A percentile compares a stretch with the other conserved stretches of the same genome.
Evolutionary conservation across 2,113 vertebrate genomes (phyloP).

Genomic region (Amazona vittata): DNA sequence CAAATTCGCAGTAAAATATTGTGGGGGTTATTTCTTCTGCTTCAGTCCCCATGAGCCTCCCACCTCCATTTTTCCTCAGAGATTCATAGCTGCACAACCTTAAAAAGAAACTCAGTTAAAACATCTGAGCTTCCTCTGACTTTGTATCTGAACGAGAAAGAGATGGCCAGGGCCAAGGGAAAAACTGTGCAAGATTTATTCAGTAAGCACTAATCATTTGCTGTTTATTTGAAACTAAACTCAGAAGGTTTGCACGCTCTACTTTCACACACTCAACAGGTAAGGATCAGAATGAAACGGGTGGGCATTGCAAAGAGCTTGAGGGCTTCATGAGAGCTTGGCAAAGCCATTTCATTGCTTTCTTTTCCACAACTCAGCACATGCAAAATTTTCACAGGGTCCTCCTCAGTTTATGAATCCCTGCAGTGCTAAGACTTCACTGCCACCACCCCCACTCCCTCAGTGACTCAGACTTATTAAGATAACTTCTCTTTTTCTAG

Average conservation of each 20-base stretch:
- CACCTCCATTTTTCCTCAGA: conserved; percentile 3
- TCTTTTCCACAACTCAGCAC: background rate
- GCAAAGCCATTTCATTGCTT: background rate
- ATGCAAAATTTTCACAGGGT: background rate
- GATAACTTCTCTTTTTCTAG: conserved; percentile 63
- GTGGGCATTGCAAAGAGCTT: background rate
- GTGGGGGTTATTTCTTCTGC: conserved; percentile 2
- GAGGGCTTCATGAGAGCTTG: background rate
- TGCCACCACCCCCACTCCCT: conserved; percentile 40
- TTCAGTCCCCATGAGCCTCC: background rate
- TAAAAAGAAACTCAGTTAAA: background rate
- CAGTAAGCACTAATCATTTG: background rate
- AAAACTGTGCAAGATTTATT: background rate
- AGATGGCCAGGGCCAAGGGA: background rate
- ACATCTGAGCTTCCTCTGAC: background rate
- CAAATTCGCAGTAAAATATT: background rate
- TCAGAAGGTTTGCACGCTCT: background rate
- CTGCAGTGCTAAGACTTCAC: background rate
- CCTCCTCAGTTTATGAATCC: background rate
- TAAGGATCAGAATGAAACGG: background rate
- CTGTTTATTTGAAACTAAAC: background rate
- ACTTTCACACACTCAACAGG: background rate
- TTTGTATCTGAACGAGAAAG: background rate
- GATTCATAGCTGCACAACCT: background rate
- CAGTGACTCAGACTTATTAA: conserved; percentile 69